Evolutionary conservation across 2,797 vertebrate genomes (phyloP).

Genomic region (Otolemur crassicaudatus): DNA sequence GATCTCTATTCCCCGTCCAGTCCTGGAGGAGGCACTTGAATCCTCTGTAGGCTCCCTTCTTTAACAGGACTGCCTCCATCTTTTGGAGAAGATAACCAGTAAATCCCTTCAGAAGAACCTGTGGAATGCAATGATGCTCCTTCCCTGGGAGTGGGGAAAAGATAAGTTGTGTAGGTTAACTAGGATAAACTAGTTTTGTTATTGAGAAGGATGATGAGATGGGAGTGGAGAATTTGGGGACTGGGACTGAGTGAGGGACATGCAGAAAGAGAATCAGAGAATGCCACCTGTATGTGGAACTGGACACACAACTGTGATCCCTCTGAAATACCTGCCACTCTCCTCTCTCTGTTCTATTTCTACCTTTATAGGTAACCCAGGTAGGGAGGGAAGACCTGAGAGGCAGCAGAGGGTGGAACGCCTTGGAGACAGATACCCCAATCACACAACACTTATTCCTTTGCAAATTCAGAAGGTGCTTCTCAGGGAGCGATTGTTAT

Average conservation of each 20-base stretch:
- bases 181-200: neutral
- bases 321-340: neutral
- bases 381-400: no score
- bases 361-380: neutral
- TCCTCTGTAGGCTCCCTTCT: neutral
- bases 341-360: neutral
- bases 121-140: neutral
- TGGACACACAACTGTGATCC: neutral
- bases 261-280: neutral
- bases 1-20: neutral
- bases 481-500: neutral
- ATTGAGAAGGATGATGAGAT: neutral
- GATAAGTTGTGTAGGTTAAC: neutral
- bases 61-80: neutral
- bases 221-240: neutral
- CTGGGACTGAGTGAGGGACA: neutral
- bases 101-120: neutral
- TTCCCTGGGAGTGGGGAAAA: neutral
- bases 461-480: neutral
- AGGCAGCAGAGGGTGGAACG: neutral
- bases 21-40: neutral
- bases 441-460: fast-evolving
- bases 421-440: neutral
- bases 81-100: neutral
- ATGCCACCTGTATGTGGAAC: neutral